Base-by-base conservation (phyloP, 1,140 invertebrate genomes). In the Drosophila bipectinata region DNA sequence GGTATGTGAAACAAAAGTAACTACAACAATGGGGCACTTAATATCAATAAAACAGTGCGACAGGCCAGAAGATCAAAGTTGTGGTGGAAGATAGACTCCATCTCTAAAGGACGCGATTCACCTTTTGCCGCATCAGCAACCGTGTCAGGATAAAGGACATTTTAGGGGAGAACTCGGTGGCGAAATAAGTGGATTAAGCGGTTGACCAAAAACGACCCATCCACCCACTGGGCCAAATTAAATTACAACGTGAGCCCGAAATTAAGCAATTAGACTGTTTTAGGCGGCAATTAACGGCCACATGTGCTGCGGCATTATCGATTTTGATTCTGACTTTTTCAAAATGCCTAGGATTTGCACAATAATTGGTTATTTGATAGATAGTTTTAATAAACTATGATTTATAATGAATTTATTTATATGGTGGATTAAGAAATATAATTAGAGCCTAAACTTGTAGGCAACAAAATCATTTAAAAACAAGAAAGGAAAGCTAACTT, bases 251-350 rank as follows among this genome's bases (percentile, higher is more conserved):
- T 18, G 7, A n/a, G 12, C 28, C 10, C 4, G 49, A 72, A 83
- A 83, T 71, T 32, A 51, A 51, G 60, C 68, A 63, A 78, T 82
- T 78, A 63, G 52, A 63, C 56, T 41, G 44, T 39, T 32, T 62
- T 28, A 48, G n/a, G 8, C 9, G 47, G n/a, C 14, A 14, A 41
- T 41, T 41, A 41, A n/a, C 3, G 12, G 12, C 8, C 12, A 45
- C 41, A 18, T 18, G 15, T 18, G 6, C 39, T 41, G 12, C 39
- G 21, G 21, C 21, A 21, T 21, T 21, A 21, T 21, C 21, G 21
- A 21, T 21, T 21, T 21, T 21, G 21, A 3, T 21, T 21, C 21
- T 3, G 21, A 21, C 21, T 21, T 21, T 21, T 21, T 21, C 2
- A 7, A 28, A 28, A 18, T 14, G n/a, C 14, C 5, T 18, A 10